Conservation (phyloP, 2,888 invertebrate genomes). For the Dioctria linearis region DNA sequence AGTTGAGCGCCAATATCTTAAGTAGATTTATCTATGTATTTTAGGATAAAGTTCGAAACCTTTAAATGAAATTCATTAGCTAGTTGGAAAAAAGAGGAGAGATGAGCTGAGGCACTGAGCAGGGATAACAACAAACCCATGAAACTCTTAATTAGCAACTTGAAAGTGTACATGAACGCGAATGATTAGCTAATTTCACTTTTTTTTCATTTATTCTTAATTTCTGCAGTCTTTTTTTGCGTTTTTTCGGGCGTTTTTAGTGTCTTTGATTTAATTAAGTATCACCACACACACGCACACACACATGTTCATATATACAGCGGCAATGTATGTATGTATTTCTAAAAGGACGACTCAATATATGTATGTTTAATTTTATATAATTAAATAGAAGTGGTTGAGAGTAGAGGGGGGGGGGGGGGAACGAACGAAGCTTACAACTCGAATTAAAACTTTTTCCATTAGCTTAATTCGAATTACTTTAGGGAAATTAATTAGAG, state of each 20-base stretch:
- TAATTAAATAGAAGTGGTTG: not conserved
- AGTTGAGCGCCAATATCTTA: no score
- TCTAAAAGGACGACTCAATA: no score
- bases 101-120: not conserved
- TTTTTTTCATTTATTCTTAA: slow-evolving; percentile 20
- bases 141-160: slow-evolving; percentile 40
- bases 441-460: slow-evolving; percentile 59
- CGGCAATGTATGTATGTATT: no score
- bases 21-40: no score
- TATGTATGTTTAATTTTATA: not conserved
- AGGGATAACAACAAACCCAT: slow-evolving; percentile 30
- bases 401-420: not conserved
- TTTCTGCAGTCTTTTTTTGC: not conserved
- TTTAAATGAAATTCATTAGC: not conserved
- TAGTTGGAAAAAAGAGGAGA: not conserved
- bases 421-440: slow-evolving; percentile 1
- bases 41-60: not conserved
- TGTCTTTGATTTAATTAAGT: slow-evolving; percentile 56
- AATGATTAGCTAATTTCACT: slow-evolving; percentile 55
- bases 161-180: slow-evolving; percentile 30
- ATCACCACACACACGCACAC: not conserved
- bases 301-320: not conserved
- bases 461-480: slow-evolving; percentile 59
- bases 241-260: slow-evolving; percentile 11
- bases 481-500: slow-evolving; percentile 58